Evolutionary conservation across 2,113 vertebrate genomes (phyloP), one percentile per base, ranked within the genome.

Genomic region (Percopsis transmontana): DNA sequence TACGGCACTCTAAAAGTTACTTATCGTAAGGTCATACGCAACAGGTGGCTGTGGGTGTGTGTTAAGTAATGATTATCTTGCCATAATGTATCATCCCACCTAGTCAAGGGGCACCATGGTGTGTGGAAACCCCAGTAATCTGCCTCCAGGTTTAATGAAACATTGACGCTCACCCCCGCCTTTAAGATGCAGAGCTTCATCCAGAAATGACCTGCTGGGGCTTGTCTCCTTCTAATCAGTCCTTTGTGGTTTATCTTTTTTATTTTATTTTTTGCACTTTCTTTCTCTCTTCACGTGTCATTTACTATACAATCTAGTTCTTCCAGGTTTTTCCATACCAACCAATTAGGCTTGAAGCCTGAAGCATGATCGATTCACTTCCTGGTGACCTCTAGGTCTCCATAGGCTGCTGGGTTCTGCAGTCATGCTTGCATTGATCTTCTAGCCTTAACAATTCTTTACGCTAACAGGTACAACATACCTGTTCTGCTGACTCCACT

Each of bases 341-440:
- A 8, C 60, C 62, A 80, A 81, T 77, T 70, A 76, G 9, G 38
- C 58, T 45, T 51, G 14, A 66, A 65, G 66, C 18, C 15, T 62
- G 42, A 23, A 74, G 38, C 15, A 18, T 54, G 20, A 84, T 80
- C 48, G 15, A 74, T 77, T 57, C 13, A 20, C 53, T 73, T 79
- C 60, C 62, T 33, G 59, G 18, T 77, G 72, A 83, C 74, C 77
- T 73, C 55, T 60, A 62, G 66, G 72, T 78, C 70, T 81, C 76
- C 66, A 54, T 21, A 21, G 70, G 59, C 61, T 52, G 64, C 44
- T 50, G 60, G 20, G 45, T 58, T 69, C 55, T 41, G 62, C 63
- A 50, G 41, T 62, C 64, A 19, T 75, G 56, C 16, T 40, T 58
- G 68, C 54, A 83, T 84, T 16, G 71, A 81, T 87, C 62, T 53